phyloP scores from a whole-genome alignment of 2,888 invertebrate species.

The Lydus trimaculatus region DNA sequence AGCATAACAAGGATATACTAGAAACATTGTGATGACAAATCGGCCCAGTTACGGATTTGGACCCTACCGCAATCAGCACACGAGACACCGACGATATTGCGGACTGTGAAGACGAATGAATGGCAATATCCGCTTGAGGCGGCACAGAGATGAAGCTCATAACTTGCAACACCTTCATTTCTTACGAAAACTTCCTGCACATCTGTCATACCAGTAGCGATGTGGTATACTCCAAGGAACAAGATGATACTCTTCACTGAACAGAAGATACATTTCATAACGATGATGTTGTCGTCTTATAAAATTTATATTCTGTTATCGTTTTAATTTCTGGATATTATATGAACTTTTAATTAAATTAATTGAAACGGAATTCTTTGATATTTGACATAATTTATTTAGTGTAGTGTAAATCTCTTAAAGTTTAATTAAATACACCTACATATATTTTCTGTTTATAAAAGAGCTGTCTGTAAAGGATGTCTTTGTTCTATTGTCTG shows the following conservation, averaged over 20 bases:
- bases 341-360: not conserved
- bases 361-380: not conserved
- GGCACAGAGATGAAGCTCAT: conserved; percentile 56
- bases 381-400: not conserved
- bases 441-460: not conserved
- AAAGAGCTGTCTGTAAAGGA: not conserved
- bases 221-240: not conserved
- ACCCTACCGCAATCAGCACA: conserved; percentile 50
- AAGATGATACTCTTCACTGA: not conserved
- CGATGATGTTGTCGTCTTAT: not conserved
- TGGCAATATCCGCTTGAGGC: conserved; percentile 59
- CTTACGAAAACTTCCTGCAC: conserved; percentile 49
- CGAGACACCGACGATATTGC: conserved; percentile 52
- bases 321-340: not conserved
- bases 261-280: not conserved
- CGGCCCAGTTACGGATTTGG: conserved; percentile 52
- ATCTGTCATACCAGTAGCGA: conserved; percentile 42
- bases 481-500: conserved; percentile 3
- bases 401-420: not conserved
- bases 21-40: conserved; percentile 48
- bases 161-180: conserved; percentile 58
- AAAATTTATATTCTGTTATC: not conserved
- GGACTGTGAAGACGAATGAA: conserved; percentile 57
- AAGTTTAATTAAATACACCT: not conserved
- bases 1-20: conserved; percentile 9